A percentile compares a stretch with the other conserved stretches of the same genome.
phyloP scores from a whole-genome alignment of 2,113 vertebrate genomes.

The Urocitellus parryii region DNA sequence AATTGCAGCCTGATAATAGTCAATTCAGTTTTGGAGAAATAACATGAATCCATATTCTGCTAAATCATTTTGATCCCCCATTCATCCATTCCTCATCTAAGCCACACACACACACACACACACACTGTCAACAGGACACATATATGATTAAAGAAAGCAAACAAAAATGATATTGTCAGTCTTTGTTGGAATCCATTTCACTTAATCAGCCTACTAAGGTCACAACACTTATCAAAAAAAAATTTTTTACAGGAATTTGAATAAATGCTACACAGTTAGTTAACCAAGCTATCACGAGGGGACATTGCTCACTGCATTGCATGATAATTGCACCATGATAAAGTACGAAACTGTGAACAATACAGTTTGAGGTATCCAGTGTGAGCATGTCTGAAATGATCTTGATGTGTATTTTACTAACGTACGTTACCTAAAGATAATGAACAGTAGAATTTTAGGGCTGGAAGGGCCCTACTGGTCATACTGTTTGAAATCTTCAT shows the following conservation, averaged over 20 bases:
- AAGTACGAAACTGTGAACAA: neutral
- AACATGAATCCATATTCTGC: neutral
- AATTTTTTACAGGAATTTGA: neutral
- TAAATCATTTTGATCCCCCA: neutral
- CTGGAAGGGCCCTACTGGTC: neutral
- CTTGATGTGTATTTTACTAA: neutral
- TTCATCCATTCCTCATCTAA: neutral
- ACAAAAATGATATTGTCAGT: neutral
- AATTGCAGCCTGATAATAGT: neutral
- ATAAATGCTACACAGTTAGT: neutral
- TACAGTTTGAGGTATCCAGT: neutral
- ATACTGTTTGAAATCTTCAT: neutral
- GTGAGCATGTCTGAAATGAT: neutral
- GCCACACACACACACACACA: neutral
- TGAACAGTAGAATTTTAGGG: neutral
- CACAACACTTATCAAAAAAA: neutral
- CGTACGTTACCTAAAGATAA: too few species aligned
- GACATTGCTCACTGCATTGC: neutral
- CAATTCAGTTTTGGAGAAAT: neutral
- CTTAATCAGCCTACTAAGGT: neutral
- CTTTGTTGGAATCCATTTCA: neutral
- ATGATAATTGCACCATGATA: neutral
- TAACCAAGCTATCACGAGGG: neutral
- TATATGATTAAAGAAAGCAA: conserved; percentile 20
- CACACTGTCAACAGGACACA: neutral